phyloP scores from a whole-genome alignment of 2,797 vertebrate genomes.

The Macroramphosus scolopax region DNA sequence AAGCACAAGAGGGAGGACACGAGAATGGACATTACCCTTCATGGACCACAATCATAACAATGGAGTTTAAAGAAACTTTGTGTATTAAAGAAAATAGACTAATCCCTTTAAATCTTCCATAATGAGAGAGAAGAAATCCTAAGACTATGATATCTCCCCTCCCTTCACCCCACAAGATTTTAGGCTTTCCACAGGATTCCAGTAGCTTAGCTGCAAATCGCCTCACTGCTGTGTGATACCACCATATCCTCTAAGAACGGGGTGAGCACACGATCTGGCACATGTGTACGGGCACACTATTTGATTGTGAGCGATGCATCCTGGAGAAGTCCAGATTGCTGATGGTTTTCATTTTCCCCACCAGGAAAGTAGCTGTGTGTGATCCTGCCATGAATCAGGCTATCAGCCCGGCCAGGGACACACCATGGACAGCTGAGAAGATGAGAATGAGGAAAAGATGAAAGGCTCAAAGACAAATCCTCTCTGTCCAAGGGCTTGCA shows the following conservation, averaged over 20 bases:
- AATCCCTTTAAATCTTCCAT: slow-evolving; percentile 79
- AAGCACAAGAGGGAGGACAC: slow-evolving; percentile 40
- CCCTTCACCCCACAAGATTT: slow-evolving; percentile 75
- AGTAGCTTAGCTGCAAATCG: slow-evolving; percentile 77
- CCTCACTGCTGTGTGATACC: slow-evolving; percentile 71
- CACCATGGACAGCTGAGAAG: slow-evolving; percentile 49
- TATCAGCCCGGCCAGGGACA: slow-evolving; percentile 56
- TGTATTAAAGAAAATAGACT: slow-evolving; percentile 73
- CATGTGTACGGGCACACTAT: slow-evolving; percentile 48
- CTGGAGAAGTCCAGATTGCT: slow-evolving; percentile 62
- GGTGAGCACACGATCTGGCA: slow-evolving; percentile 56
- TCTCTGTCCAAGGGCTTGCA: slow-evolving; percentile 46
- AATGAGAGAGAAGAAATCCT: slow-evolving; percentile 78
- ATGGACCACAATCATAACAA: slow-evolving; percentile 61
- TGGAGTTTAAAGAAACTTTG: slow-evolving; percentile 73
- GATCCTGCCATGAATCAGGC: slow-evolving; percentile 68
- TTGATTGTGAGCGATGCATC: slow-evolving; percentile 73
- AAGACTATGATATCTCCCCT: slow-evolving; percentile 77
- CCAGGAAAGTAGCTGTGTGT: slow-evolving; percentile 63
- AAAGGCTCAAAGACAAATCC: slow-evolving; percentile 72
- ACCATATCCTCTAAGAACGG: slow-evolving; percentile 66
- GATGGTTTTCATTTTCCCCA: slow-evolving; percentile 69
- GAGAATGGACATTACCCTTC: slow-evolving; percentile 50
- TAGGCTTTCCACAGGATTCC: slow-evolving; percentile 75
- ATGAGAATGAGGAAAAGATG: slow-evolving; percentile 64